Base-by-base conservation (phyloP, 92 coral and sea anemone species). In the Metridium senile region DNA sequence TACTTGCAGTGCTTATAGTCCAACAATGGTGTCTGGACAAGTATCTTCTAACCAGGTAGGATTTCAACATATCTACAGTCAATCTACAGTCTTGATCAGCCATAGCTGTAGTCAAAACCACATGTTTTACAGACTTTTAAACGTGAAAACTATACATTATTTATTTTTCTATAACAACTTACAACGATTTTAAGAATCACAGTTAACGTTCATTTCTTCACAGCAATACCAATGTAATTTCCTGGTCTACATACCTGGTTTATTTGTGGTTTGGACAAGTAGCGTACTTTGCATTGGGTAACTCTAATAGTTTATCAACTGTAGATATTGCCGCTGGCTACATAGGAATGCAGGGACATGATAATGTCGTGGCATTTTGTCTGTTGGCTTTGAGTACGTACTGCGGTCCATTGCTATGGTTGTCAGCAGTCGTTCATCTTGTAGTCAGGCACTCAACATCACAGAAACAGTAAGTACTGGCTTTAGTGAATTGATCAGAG, bases 301-400 rank as follows among this genome's bases (percentile, higher is more conserved):
- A 95, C 66, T 95, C 99, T 6, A 95, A 95, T 79, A 95, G 99
- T 74, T 68, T 95, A 25, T 91, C 99, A 1, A 89, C 97, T 20
- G 89, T 95, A 21, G 99, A 95, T 72, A 74, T 92, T 46, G 93
- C 93, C 51, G 89, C 99, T 69, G 99, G 97, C 74, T 95, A 95
- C 64, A 87, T 95, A 33, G 99, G 99, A 31, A 66, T 95, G 70
- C 84, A 84, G 74, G 90, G 82, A 33, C 88, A 87, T 66, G 87
- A 84, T 45, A 78, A 89, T 4, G 11, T 67, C 20, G 66, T 92
- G 58, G 97, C 86, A 57, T 80, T 80, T 27, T 63, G 84, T 64
- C 87, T 87, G 0, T 82, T 88, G 61, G 75, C 51, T 66, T 56
- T 95, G 52, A 78, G 89, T 25, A 95, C 99, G 0, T 95, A 87